These are phyloP conservation scores for Diplodus puntazzo DNA, from an alignment of 2,797 vertebrate species.

Conservation along the genomic window DNA sequence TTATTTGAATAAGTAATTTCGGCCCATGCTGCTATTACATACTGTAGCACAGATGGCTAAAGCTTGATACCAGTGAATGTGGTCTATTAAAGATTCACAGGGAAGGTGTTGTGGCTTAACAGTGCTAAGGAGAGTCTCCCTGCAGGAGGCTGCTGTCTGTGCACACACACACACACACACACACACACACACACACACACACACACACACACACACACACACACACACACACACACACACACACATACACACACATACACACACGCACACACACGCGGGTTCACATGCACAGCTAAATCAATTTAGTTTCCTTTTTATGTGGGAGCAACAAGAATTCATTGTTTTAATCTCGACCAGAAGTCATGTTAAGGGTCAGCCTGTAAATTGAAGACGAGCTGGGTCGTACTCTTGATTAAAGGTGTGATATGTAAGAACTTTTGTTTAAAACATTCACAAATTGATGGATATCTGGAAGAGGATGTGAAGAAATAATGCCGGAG, in stretches of 20 bases:
- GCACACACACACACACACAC: conserved; percentile 38
- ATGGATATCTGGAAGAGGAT: no score
- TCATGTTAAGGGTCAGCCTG: conserved; percentile 54
- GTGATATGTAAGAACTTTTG: neutral
- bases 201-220: conserved; percentile 30
- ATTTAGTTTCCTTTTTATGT: conserved; percentile 63
- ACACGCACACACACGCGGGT: no score
- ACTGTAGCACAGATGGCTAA: conserved; percentile 76
- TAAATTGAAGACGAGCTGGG: conserved; percentile 28
- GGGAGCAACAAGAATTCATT: conserved; percentile 42
- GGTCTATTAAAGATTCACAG: conserved; percentile 75
- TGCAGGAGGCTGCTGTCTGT: conserved; percentile 53
- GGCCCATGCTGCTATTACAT: conserved; percentile 64
- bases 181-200: conserved; percentile 16
- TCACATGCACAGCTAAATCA: conserved; percentile 58
- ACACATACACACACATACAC: no score
- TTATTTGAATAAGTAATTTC: conserved; percentile 75
- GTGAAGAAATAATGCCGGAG: no score
- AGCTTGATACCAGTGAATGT: conserved; percentile 60
- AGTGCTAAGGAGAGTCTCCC: conserved; percentile 57
- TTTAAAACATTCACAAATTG: no score
- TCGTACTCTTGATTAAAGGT: conserved; percentile 8
- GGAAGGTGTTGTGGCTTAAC: conserved; percentile 76
- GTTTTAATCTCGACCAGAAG: conserved; percentile 46
- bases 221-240: conserved; percentile 37